Evolutionary conservation across 2,797 vertebrate genomes (phyloP).

Genomic region (Threskiornis aethiopicus): DNA sequence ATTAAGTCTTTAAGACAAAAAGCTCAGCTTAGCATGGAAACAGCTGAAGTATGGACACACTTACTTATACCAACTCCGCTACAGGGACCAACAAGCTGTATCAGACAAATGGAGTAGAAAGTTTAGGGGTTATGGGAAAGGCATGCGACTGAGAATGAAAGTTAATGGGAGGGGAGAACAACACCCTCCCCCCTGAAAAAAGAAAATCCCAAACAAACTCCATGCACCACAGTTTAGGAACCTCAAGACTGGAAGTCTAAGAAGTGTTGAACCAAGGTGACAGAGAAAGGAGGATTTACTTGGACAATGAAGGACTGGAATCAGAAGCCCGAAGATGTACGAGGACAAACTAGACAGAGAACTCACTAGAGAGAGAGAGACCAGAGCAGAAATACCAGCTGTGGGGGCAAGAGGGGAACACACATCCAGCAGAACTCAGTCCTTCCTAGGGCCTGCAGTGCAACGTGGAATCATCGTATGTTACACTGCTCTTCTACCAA

Average conservation of each 20-base stretch:
- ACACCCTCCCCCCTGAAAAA: no score
- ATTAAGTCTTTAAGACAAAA: background rate
- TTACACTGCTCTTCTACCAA: background rate
- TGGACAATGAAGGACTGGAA: background rate
- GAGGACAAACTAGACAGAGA: background rate
- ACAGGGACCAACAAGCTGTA: background rate
- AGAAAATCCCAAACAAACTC: background rate
- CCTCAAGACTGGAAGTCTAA: background rate
- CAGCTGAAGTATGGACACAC: background rate
- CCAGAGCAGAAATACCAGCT: background rate
- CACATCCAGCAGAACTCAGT: background rate
- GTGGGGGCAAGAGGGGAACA: accelerated
- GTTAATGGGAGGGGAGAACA: background rate
- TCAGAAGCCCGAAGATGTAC: background rate
- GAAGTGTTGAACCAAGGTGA: background rate
- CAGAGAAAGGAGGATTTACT: background rate
- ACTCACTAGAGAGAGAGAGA: background rate
- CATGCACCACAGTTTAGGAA: background rate
- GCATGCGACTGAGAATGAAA: background rate
- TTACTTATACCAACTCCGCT: background rate
- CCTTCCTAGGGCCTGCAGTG: background rate
- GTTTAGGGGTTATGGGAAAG: background rate
- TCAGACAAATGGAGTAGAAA: background rate
- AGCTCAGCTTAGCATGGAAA: background rate
- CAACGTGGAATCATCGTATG: accelerated